Conservation (phyloP, 1,140 invertebrate genomes). For the Drosophila teissieri region DNA sequence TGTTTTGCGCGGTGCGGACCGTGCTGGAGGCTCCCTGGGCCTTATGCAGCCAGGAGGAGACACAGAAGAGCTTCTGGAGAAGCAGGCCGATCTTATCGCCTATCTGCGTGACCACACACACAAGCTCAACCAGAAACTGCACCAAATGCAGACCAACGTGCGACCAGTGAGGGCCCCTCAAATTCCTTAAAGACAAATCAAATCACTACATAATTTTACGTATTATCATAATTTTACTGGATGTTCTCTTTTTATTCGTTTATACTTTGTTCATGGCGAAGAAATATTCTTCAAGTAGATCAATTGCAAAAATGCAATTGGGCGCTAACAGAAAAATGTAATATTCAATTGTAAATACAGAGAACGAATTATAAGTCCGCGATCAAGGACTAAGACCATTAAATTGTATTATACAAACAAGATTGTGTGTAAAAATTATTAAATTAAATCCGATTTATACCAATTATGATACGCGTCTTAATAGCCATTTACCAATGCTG, state of each 20-base stretch:
- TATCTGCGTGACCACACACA: conserved; percentile 85
- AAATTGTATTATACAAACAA: conserved; percentile 32
- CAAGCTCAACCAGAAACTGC: conserved; percentile 85
- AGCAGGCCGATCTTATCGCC: conserved; percentile 86
- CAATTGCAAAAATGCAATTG: conserved; percentile 46
- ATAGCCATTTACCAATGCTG: conserved; percentile 32
- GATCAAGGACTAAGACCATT: conserved; percentile 14
- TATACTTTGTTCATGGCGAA: conserved; percentile 35
- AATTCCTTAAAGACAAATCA: conserved; percentile 55
- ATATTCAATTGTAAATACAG: conserved; percentile 58
- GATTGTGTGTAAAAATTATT: conserved; percentile 26
- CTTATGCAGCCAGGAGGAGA: conserved; percentile 86
- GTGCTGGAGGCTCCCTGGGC: conserved; percentile 86
- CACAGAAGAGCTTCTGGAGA: conserved; percentile 87
- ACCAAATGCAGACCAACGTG: conserved; percentile 81
- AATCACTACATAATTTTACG: conserved; percentile 13
- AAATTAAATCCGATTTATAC: conserved; percentile 35
- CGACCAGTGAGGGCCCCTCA: conserved; percentile 58
- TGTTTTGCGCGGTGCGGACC: conserved; percentile 86
- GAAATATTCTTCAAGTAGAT: conserved; percentile 66
- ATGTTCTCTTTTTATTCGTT: conserved; percentile 49
- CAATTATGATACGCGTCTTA: background rate
- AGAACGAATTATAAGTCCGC: conserved; percentile 19
- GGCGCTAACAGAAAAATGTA: conserved; percentile 22
- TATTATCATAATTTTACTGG: conserved; percentile 25